Conservation (phyloP, 2,797 vertebrate species). For the Sciurus vulgaris region DNA sequence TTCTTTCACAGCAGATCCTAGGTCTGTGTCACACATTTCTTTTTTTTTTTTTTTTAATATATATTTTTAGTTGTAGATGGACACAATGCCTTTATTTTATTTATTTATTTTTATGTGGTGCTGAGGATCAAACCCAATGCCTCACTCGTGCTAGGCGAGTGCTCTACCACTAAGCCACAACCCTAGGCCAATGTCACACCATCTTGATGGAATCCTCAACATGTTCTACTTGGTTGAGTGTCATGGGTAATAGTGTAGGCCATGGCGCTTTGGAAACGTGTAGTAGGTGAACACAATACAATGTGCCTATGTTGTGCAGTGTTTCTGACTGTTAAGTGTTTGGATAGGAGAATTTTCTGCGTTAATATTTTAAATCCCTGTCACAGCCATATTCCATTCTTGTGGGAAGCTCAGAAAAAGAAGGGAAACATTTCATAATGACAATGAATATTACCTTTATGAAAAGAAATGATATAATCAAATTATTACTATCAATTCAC, state of each 20-base stretch:
- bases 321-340: not conserved
- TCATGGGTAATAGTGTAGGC: not conserved
- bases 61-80: no score
- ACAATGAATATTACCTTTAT: slow-evolving; percentile 58
- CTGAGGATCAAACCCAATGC: no score
- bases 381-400: slow-evolving; percentile 11
- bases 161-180: no score
- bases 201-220: not conserved
- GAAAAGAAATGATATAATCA: slow-evolving; percentile 44
- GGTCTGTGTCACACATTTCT: not conserved
- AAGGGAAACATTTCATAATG: slow-evolving; percentile 64
- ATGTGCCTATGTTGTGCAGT: not conserved
- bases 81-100: no score
- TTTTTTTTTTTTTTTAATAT: not conserved
- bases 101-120: no score
- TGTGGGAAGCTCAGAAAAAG: not conserved
- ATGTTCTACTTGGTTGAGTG: not conserved
- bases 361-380: slow-evolving; percentile 33
- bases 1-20: not conserved
- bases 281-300: not conserved
- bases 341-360: not conserved
- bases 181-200: not conserved
- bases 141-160: no score
- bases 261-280: not conserved
- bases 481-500: slow-evolving; percentile 66